Conservation (phyloP, 2,888 invertebrate genomes). For the Yponomeuta plumbellus region DNA sequence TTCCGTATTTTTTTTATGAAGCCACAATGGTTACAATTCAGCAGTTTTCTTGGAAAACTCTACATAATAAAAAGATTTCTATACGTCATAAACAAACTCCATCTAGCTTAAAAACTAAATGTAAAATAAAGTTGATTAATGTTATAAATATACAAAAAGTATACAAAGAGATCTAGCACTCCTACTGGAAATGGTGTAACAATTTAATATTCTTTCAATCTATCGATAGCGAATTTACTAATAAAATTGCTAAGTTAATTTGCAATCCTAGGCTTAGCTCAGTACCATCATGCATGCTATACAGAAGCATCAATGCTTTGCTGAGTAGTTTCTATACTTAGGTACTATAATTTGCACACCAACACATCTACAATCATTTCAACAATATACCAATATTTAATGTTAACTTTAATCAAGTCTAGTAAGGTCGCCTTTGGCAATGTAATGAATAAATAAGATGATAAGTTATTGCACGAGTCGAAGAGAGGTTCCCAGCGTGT, state of each 20-base stretch:
- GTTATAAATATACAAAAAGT: conserved; percentile 5
- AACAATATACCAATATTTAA: conserved; percentile 24
- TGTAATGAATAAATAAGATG: conserved; percentile 18
- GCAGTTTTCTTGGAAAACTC: conserved; percentile 18
- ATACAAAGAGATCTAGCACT: conserved; percentile 70
- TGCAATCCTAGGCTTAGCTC: no score
- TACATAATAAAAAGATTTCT: conserved; percentile 1
- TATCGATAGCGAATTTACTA: no score
- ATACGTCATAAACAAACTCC: conserved; percentile 12
- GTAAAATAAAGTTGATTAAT: conserved; percentile 7
- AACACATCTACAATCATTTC: background rate
- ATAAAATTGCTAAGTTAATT: no score
- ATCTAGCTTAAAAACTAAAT: conserved; percentile 12
- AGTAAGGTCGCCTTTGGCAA: conserved; percentile 56
- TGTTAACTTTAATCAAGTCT: conserved; percentile 32
- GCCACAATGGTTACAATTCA: conserved; percentile 8
- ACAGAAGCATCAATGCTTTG: no score
- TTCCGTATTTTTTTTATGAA: conserved; percentile 23
- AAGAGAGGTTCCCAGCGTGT: conserved; percentile 22
- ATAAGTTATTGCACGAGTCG: conserved; percentile 19
- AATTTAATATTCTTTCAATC: conserved; percentile 20
- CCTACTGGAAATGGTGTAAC: conserved; percentile 35
- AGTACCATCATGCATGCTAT: no score
- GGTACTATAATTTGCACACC: conserved; percentile 33
- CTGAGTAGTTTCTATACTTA: conserved; percentile 28